phyloP scores from a whole-genome alignment of 2,888 invertebrate species.

The Tupiocoris notatus region DNA sequence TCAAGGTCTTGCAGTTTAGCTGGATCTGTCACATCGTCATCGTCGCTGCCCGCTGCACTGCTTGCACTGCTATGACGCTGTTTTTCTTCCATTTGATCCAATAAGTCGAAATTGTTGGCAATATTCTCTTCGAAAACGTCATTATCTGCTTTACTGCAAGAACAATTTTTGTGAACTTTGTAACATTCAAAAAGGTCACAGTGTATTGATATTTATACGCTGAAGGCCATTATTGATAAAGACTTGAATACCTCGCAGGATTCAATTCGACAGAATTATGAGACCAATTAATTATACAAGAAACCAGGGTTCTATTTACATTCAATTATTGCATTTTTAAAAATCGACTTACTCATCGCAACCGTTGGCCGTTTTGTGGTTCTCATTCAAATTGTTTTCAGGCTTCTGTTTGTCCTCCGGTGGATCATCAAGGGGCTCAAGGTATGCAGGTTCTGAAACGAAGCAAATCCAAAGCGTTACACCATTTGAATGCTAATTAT shows the following conservation, averaged over 20 bases:
- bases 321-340: background rate
- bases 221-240: too few relatives aligned
- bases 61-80: background rate
- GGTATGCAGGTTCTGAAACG: slow-evolving; percentile 48
- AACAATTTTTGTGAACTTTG: too few relatives aligned
- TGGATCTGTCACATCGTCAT: background rate
- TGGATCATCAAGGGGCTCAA: slow-evolving; percentile 49
- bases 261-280: too few relatives aligned
- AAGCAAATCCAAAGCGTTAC: too few relatives aligned
- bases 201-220: too few relatives aligned
- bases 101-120: slow-evolving; percentile 48
- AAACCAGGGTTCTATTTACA: too few relatives aligned
- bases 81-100: slow-evolving; percentile 44
- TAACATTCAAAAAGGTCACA: too few relatives aligned
- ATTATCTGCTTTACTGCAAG: slow-evolving; percentile 7
- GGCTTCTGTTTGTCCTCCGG: slow-evolving; percentile 32
- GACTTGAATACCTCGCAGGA: too few relatives aligned
- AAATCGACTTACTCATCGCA: slow-evolving; percentile 9
- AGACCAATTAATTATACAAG: too few relatives aligned
- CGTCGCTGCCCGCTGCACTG: background rate
- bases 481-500: too few relatives aligned
- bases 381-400: slow-evolving; percentile 36
- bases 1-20: slow-evolving; percentile 21
- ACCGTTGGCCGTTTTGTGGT: slow-evolving; percentile 41
- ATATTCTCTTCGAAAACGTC: slow-evolving; percentile 48